Percentiles rank a stretch among this genome's conserved stretches.
phyloP scores from a whole-genome alignment of 1,140 invertebrate species.

The Anagrus nilaparvatae region DNA sequence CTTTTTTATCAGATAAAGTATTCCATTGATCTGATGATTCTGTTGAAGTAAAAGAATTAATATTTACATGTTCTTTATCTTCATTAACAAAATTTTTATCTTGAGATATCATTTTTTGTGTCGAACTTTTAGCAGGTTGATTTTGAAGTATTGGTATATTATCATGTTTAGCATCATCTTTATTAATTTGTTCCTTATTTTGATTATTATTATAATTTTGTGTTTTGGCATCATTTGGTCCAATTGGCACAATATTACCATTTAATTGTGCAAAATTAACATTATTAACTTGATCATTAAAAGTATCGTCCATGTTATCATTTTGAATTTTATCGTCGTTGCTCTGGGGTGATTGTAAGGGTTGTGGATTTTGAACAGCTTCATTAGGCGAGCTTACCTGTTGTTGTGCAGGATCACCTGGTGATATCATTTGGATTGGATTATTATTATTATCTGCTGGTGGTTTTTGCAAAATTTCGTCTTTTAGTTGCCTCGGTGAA shows the following conservation, averaged over 20 bases:
- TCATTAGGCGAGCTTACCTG: conserved; percentile 37
- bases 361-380: conserved; percentile 21
- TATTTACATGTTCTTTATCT: too few species aligned
- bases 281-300: conserved; percentile 18
- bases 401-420: conserved; percentile 21
- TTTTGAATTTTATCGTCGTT: conserved; percentile 4
- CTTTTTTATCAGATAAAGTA: too few species aligned
- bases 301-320: conserved; percentile 9
- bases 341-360: conserved; percentile 25
- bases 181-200: too few species aligned
- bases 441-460: background rate
- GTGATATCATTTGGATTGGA: too few species aligned
- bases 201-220: too few species aligned
- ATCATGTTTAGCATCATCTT: too few species aligned
- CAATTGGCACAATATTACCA: conserved; percentile 31
- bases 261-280: conserved; percentile 26
- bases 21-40: too few species aligned
- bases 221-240: conserved; percentile 24
- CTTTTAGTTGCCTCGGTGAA: background rate
- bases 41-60: too few species aligned
- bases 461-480: background rate
- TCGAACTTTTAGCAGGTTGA: too few species aligned
- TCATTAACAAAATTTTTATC: too few species aligned
- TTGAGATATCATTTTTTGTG: too few species aligned
- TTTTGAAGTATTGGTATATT: too few species aligned